Conservation (phyloP, 2,888 invertebrate species). For the Machimus rusticus region DNA sequence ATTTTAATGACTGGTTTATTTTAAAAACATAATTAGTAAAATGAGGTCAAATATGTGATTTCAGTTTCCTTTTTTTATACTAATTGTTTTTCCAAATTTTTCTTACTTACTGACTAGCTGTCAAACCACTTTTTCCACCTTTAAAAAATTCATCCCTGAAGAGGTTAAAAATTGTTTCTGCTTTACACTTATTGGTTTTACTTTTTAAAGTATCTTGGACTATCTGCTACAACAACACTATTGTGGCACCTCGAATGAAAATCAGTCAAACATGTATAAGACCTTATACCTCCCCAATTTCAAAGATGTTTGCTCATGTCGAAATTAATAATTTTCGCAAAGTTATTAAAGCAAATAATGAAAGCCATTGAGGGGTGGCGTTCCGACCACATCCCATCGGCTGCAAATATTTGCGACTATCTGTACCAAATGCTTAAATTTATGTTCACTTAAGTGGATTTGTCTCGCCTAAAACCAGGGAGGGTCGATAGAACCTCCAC, state of each 20-base stretch:
- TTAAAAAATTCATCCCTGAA: no score
- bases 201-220: neutral
- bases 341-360: slow-evolving; percentile 2
- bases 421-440: neutral
- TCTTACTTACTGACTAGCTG: no score
- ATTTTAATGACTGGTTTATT: no score
- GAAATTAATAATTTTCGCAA: slow-evolving; percentile 5
- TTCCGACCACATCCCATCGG: neutral
- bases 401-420: slow-evolving; percentile 9
- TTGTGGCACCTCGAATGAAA: neutral
- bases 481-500: neutral
- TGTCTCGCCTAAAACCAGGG: neutral
- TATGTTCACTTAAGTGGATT: neutral
- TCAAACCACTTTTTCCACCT: no score
- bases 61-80: no score
- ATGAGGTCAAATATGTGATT: no score
- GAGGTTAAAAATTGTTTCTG: neutral
- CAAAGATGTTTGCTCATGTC: neutral
- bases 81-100: no score
- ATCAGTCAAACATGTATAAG: neutral
- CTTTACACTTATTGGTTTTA: neutral
- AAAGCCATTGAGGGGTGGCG: neutral
- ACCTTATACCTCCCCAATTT: neutral
- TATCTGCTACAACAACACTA: neutral
- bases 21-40: no score